A percentile compares a stretch with the other conserved stretches of the same genome.
Evolutionary conservation across 2,888 invertebrate genomes (phyloP).

Genomic region (Sclerodermus sp.): DNA sequence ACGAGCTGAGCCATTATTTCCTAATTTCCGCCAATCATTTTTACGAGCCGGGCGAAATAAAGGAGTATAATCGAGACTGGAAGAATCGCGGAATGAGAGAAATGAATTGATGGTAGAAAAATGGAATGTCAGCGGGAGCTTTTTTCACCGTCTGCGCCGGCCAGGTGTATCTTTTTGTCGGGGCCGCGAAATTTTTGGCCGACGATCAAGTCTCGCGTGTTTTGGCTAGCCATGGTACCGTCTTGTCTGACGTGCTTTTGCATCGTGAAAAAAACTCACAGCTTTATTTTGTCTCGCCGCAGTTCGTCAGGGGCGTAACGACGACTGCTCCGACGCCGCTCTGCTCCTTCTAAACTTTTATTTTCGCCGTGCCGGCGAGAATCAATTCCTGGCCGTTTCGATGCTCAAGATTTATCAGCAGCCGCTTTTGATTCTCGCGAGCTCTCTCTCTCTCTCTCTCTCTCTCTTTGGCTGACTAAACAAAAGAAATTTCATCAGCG

Average conservation of each 20-base stretch:
- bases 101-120: no score
- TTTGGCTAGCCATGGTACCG: constrained; percentile 46
- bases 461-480: no score
- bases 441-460: no score
- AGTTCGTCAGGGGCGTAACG: constrained; percentile 26
- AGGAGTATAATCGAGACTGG: no score
- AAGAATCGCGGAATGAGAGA: no score
- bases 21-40: background rate
- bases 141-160: constrained; percentile 21
- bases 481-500: no score
- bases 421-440: no score
- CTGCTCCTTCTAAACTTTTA: background rate
- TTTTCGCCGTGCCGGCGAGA: background rate
- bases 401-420: no score
- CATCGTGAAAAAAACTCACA: constrained; percentile 17
- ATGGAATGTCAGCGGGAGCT: background rate
- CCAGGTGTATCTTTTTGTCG: constrained; percentile 50
- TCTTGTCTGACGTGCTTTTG: constrained; percentile 34
- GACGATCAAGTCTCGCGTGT: constrained; percentile 44
- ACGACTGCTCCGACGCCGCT: constrained; percentile 1
- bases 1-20: background rate
- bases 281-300: constrained; percentile 34
- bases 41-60: no score
- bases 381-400: no score
- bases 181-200: constrained; percentile 46